These are phyloP conservation scores for Porites evermanni DNA, from an alignment of 92 coral and sea anemone genomes.

Conservation along the genomic window DNA sequence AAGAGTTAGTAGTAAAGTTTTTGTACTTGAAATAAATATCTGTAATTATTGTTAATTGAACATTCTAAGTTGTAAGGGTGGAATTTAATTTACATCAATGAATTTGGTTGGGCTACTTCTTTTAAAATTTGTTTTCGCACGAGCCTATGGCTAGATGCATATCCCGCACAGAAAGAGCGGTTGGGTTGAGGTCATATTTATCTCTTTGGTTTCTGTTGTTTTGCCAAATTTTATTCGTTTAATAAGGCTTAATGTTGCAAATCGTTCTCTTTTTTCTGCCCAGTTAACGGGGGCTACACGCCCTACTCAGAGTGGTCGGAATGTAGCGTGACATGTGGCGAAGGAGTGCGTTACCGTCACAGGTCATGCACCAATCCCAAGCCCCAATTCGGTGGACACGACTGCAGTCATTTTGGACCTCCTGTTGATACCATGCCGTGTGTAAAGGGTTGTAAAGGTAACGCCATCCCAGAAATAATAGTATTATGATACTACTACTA, in stretches of 20 bases:
- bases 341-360: slow-evolving; percentile 89
- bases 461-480: neutral
- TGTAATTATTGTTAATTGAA: neutral
- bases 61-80: neutral
- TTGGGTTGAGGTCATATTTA: neutral
- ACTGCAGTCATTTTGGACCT: slow-evolving; percentile 82
- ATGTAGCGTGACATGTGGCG: slow-evolving; percentile 96
- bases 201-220: neutral
- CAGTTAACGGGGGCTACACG: slow-evolving; percentile 92
- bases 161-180: too few species aligned
- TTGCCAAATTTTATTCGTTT: too few species aligned
- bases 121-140: too few species aligned
- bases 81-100: too few species aligned
- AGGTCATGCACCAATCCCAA: slow-evolving; percentile 83
- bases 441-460: slow-evolving; percentile 63
- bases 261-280: neutral
- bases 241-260: too few species aligned
- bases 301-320: slow-evolving; percentile 83
- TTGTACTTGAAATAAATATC: neutral
- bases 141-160: too few species aligned
- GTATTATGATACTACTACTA: neutral
- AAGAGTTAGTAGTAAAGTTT: too few species aligned
- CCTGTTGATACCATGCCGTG: slow-evolving; percentile 84
- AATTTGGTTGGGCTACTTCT: too few species aligned
- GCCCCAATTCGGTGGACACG: slow-evolving; percentile 86